Percentiles rank a stretch among this genome's conserved stretches.
phyloP scores from a whole-genome alignment of 2,888 invertebrate species.

The Synergus gifuensis region DNA sequence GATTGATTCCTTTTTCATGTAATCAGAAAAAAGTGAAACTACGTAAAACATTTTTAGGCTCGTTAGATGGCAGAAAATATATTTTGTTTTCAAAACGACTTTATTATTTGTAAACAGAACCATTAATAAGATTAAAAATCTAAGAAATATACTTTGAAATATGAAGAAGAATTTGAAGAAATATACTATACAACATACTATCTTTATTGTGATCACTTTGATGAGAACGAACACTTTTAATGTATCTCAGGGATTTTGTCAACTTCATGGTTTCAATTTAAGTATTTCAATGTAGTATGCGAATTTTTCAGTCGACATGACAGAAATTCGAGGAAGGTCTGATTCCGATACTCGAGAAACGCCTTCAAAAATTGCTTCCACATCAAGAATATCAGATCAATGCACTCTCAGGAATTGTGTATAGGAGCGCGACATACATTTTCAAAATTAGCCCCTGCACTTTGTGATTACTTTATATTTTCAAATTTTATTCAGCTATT shows the following conservation, averaged over 20 bases:
- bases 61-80: background rate
- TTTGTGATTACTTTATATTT: background rate
- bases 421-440: background rate
- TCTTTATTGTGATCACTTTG: background rate
- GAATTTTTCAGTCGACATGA: slow-evolving; percentile 3
- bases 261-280: background rate
- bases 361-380: background rate
- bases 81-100: background rate
- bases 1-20: background rate
- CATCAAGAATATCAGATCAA: slow-evolving; percentile 24
- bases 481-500: background rate
- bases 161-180: no score
- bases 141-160: background rate
- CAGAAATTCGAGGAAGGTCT: slow-evolving; percentile 30
- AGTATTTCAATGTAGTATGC: background rate
- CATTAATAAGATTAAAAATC: no score
- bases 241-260: slow-evolving; percentile 10
- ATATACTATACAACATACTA: no score
- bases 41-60: no score
- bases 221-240: slow-evolving; percentile 10
- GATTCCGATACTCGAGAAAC: slow-evolving; percentile 11
- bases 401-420: background rate
- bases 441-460: background rate
- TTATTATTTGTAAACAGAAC: background rate
- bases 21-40: background rate